Evolutionary conservation across 2,797 vertebrate species (phyloP), one percentile per base, ranked within the genome.

Genomic region (Pangasius macronema): DNA sequence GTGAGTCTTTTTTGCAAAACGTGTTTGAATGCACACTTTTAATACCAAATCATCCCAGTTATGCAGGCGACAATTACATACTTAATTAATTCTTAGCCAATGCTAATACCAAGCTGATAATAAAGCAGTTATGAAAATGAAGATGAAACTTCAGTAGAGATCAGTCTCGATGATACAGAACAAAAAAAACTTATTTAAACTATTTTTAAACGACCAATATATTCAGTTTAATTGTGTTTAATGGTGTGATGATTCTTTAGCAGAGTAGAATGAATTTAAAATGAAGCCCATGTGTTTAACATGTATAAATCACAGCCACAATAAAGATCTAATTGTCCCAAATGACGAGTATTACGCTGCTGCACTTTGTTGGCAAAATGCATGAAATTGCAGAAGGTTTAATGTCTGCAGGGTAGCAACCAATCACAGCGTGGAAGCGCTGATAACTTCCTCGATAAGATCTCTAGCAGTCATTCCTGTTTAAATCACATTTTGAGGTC

Each of bases 151-250:
- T 61, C 27, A 33, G 36, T 53, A 57, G 36, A 77, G 53, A 61
- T 65, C 36, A 49, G 75, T 83, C 33, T 55, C 7, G 22, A 70
- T 30, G 27, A 42, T 82, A 72, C 63, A 53, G 59, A 83, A 57
- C 57, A 16, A 55, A 36, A 51, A 9, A 83, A 30, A 39, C 39
- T 39, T 39, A 39, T 84, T 84, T 49, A 30, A 59, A 84, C 36
- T 13, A 82, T 57, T 63, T 82, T 85, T 70, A 85, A 85, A 27
- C 22, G 18, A 85, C 16, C 22, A 57, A 76, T 81, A 65, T 67
- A 59, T 80, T 81, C 30, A 51, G 57, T 84, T 85, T 81, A 87
- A 82, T 85, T 63, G 83, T 22, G 63, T 63, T 85, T 81, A 82
- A 85, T 75, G 65, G 61, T 13, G 30, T 63, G 76, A 57, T 70